Conservation (phyloP, 2,113 vertebrate genomes). For the Excalfactoria chinensis region DNA sequence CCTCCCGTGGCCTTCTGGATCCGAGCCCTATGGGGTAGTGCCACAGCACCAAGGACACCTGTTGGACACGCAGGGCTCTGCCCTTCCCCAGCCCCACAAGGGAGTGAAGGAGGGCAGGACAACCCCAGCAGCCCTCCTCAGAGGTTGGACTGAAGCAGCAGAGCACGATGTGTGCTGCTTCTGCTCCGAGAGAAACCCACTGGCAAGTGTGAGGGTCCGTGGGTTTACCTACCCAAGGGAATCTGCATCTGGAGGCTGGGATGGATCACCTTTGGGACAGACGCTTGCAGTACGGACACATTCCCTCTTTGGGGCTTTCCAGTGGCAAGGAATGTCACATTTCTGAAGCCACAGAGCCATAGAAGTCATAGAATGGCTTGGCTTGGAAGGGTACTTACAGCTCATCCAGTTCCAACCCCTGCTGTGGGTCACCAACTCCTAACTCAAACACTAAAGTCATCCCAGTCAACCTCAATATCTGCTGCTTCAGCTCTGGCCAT, state of each 20-base stretch:
- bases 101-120: background rate
- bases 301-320: background rate
- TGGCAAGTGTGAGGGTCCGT: background rate
- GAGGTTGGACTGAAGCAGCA: background rate
- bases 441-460: background rate
- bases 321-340: background rate
- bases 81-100: background rate
- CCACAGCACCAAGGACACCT: rapidly evolving
- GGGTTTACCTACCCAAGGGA: background rate
- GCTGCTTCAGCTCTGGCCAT: background rate
- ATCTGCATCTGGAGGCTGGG: too few relatives aligned
- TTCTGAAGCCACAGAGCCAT: background rate
- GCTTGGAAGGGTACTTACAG: background rate
- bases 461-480: background rate
- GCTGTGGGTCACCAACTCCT: background rate
- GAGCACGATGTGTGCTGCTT: rapidly evolving
- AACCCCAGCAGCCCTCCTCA: background rate
- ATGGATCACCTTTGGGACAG: background rate
- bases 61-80: rapidly evolving
- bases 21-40: background rate
- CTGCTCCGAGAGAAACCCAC: background rate
- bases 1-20: background rate
- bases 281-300: too few relatives aligned
- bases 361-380: background rate
- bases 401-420: background rate